Evolutionary conservation across 2,797 vertebrate species (phyloP).

Genomic region (Pipistrellus pygmaeus): DNA sequence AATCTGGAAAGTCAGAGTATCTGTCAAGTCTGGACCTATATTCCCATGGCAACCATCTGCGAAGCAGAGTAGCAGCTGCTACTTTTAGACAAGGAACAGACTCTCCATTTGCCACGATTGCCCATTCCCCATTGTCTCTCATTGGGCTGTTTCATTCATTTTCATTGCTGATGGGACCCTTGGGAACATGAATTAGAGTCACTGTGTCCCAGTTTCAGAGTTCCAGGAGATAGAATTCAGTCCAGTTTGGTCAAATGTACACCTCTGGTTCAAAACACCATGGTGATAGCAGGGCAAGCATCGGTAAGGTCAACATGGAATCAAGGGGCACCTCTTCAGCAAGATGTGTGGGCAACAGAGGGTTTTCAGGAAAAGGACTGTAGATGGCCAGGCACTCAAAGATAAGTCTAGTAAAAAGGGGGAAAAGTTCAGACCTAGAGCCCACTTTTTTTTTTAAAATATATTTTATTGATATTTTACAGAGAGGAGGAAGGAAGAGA

Average conservation of each 20-base stretch:
- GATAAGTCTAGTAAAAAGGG: background rate
- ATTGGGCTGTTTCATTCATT: background rate
- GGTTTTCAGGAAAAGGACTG: background rate
- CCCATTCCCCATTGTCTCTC: background rate
- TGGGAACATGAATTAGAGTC: constrained; percentile 7
- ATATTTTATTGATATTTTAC: too few species aligned
- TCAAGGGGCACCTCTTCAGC: background rate
- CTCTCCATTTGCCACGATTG: background rate
- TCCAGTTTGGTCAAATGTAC: background rate
- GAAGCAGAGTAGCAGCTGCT: constrained; percentile 61
- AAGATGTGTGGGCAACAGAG: background rate
- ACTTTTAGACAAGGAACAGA: background rate
- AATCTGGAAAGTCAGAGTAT: constrained; percentile 68
- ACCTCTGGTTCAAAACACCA: background rate
- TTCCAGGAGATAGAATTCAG: constrained; percentile 36
- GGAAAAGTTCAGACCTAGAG: background rate
- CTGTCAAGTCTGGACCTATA: constrained; percentile 57
- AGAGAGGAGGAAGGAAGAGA: too few species aligned
- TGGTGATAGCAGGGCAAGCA: background rate
- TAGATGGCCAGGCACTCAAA: background rate
- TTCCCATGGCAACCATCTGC: constrained; percentile 79
- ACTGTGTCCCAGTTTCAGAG: constrained; percentile 10
- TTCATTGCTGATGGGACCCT: background rate
- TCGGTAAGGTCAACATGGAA: background rate
- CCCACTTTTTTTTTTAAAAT: too few species aligned